Conservation (phyloP, 2,113 vertebrate species). For the Aegotheles bennettii region DNA sequence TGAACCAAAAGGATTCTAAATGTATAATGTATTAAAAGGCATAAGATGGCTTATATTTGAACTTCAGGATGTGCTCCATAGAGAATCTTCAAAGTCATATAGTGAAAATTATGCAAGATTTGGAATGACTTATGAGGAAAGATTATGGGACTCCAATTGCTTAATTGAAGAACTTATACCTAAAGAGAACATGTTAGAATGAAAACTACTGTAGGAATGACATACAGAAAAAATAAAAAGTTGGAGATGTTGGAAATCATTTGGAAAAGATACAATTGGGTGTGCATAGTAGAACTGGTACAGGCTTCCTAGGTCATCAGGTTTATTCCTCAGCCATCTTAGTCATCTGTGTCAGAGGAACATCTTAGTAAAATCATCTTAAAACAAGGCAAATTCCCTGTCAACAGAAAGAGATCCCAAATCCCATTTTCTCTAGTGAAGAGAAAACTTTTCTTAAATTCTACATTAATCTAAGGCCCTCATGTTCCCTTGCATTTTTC, state of each 20-base stretch:
- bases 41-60: neutral
- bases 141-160: neutral
- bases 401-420: neutral
- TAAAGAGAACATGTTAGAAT: neutral
- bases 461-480: neutral
- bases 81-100: conserved; percentile 1
- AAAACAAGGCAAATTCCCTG: neutral
- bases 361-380: neutral
- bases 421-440: neutral
- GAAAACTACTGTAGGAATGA: neutral
- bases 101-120: neutral
- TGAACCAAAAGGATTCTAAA: neutral
- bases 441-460: neutral
- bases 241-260: neutral
- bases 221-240: neutral
- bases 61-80: neutral
- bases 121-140: neutral
- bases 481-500: neutral
- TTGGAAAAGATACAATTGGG: neutral
- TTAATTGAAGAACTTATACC: neutral
- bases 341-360: neutral
- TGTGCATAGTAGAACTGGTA: neutral
- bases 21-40: neutral
- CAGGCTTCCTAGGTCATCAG: neutral
- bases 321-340: neutral